Conservation (phyloP, 2,797 vertebrate species). For the Peromyscus aztecus region DNA sequence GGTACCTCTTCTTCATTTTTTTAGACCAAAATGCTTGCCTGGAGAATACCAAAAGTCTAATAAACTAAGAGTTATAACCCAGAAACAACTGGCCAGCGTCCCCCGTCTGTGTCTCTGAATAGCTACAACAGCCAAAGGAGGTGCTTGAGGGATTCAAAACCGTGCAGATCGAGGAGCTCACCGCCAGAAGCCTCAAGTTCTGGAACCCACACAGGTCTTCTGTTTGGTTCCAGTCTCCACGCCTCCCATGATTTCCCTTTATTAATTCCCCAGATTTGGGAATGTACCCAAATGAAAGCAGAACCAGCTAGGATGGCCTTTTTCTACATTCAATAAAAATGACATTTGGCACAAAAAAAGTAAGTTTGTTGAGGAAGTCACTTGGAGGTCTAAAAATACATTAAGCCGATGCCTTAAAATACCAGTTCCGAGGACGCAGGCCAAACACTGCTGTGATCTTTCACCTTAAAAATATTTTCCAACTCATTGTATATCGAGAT, state of each 20-base stretch:
- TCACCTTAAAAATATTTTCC: conserved; percentile 78
- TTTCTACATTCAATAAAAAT: conserved; percentile 55
- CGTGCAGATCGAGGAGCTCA: fast-evolving
- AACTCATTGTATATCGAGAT: conserved; percentile 69
- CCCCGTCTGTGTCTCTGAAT: not conserved
- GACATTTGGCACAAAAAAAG: conserved; percentile 51
- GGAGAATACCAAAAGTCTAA: conserved; percentile 64
- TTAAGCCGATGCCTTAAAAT: conserved; percentile 64
- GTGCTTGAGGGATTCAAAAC: not conserved
- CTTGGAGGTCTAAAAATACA: conserved; percentile 74
- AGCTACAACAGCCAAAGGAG: not conserved
- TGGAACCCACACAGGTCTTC: conserved; percentile 64
- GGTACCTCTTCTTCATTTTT: conserved; percentile 18
- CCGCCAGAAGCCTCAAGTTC: not conserved
- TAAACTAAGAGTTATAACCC: conserved; percentile 45
- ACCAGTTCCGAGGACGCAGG: conserved; percentile 39
- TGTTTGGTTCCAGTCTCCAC: conserved; percentile 58
- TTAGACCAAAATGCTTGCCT: conserved; percentile 33
- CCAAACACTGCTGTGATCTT: conserved; percentile 72
- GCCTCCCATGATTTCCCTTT: conserved; percentile 52
- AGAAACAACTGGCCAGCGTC: conserved; percentile 57
- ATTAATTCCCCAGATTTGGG: not conserved
- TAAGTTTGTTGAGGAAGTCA: conserved; percentile 62
- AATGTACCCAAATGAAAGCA: not conserved
- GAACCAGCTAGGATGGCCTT: not conserved